Evolutionary conservation across 2,888 invertebrate species (phyloP).

Genomic region (Agrilus cyanescens): DNA sequence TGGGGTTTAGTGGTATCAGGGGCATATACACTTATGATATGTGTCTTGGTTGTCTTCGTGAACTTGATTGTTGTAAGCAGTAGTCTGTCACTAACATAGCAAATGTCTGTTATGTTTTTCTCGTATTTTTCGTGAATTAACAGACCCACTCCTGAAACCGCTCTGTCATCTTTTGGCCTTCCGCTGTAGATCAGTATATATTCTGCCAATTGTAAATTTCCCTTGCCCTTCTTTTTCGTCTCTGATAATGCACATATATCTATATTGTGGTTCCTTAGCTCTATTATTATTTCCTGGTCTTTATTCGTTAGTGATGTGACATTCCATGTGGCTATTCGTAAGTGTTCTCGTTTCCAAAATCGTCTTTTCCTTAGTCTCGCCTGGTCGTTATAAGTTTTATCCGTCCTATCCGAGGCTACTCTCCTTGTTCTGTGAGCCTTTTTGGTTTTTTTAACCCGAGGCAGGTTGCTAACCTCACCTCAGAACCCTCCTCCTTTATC

Average conservation of each 20-base stretch:
- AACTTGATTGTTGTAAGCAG: neutral
- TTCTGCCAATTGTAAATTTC: conserved; percentile 1
- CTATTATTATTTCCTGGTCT: too few relatives aligned
- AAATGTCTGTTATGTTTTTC: conserved; percentile 1
- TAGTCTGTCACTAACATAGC: neutral
- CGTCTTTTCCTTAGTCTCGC: conserved; percentile 1
- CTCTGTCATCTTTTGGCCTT: conserved; percentile 3
- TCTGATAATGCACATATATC: conserved; percentile 6
- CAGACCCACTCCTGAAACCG: conserved; percentile 1
- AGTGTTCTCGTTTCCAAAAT: too few relatives aligned
- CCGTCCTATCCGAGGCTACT: neutral
- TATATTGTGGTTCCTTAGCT: too few relatives aligned
- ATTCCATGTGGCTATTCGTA: too few relatives aligned
- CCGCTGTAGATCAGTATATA: conserved; percentile 7
- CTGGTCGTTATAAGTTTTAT: neutral
- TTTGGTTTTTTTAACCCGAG: conserved; percentile 5
- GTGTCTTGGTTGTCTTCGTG: neutral
- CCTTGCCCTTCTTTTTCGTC: conserved; percentile 10
- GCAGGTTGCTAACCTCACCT: conserved; percentile 10
- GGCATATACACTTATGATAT: conserved; percentile 1
- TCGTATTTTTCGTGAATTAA: conserved; percentile 1
- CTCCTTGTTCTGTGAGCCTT: too few relatives aligned
- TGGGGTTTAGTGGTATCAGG: neutral
- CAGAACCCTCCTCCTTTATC: conserved; percentile 11
- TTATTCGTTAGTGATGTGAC: too few relatives aligned